Conservation (phyloP, 2,888 invertebrate species). For the Eurois occulta region DNA sequence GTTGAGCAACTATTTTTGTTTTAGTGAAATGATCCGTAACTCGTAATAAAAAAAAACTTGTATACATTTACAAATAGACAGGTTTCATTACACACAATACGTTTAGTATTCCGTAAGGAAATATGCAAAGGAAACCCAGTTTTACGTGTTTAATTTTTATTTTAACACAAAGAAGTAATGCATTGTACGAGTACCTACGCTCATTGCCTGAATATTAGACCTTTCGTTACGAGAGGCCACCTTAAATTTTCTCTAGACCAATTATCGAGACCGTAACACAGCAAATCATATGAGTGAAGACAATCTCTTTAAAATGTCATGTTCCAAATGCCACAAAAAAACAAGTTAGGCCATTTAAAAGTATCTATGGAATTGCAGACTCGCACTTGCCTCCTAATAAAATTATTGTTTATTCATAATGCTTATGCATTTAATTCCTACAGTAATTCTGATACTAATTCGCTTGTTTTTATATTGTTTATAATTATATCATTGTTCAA, state of each 20-base stretch:
- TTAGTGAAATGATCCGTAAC: conserved; percentile 9
- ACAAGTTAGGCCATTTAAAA: neutral
- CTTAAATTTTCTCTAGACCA: neutral
- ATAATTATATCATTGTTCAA: conserved; percentile 40
- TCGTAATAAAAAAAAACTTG: conserved; percentile 5
- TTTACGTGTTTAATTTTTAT: neutral
- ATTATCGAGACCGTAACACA: neutral
- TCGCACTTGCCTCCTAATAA: conserved; percentile 4
- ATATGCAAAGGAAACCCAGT: neutral
- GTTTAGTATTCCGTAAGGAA: conserved; percentile 19
- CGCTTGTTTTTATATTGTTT: conserved; percentile 46
- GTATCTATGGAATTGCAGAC: neutral
- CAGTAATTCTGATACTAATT: conserved; percentile 36
- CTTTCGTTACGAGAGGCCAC: neutral
- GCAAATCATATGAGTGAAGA: too few species aligned
- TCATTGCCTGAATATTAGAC: neutral
- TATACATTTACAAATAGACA: conserved; percentile 22
- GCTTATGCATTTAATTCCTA: conserved; percentile 25
- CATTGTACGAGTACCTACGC: too few species aligned
- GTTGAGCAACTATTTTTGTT: conserved; percentile 4
- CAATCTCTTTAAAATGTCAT: neutral
- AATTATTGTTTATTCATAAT: conserved; percentile 40
- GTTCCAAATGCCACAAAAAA: neutral
- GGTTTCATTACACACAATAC: conserved; percentile 9
- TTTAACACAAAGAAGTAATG: neutral